phyloP scores from a whole-genome alignment of 2,797 vertebrate species.

The Silurus aristotelis region DNA sequence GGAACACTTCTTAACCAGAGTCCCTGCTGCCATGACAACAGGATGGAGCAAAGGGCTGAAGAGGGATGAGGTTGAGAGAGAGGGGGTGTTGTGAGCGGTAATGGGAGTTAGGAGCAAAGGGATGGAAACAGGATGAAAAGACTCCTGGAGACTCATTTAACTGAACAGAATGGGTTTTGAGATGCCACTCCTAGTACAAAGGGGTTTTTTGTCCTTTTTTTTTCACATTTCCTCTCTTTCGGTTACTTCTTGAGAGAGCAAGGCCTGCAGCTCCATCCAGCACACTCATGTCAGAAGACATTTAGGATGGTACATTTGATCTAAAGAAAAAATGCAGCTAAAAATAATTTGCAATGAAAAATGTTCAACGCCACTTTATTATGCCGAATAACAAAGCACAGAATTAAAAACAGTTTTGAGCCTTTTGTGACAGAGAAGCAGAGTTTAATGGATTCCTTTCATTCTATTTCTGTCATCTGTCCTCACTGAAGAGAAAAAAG shows the following conservation, averaged over 20 bases:
- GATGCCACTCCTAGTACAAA: conserved; percentile 54
- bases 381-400: background rate
- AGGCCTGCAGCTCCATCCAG: conserved; percentile 44
- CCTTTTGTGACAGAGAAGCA: background rate
- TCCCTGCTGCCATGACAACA: conserved; percentile 43
- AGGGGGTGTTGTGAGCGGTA: conserved; percentile 57
- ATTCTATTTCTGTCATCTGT: background rate
- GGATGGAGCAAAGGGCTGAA: conserved; percentile 39
- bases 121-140: conserved; percentile 62
- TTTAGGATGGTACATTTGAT: conserved; percentile 50
- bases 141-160: conserved; percentile 61
- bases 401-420: background rate
- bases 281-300: conserved; percentile 50
- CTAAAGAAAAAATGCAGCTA: conserved; percentile 16
- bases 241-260: conserved; percentile 12
- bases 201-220: conserved; percentile 61
- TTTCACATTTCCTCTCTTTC: conserved; percentile 14
- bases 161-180: conserved; percentile 60
- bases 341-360: background rate
- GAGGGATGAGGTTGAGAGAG: conserved; percentile 36
- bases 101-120: conserved; percentile 62
- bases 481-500: background rate
- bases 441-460: background rate
- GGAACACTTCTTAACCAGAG: conserved; percentile 27
- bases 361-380: background rate